These are phyloP conservation scores for Unio pictorum DNA, from an alignment of 2,888 invertebrate genomes.

Conservation along the genomic window DNA sequence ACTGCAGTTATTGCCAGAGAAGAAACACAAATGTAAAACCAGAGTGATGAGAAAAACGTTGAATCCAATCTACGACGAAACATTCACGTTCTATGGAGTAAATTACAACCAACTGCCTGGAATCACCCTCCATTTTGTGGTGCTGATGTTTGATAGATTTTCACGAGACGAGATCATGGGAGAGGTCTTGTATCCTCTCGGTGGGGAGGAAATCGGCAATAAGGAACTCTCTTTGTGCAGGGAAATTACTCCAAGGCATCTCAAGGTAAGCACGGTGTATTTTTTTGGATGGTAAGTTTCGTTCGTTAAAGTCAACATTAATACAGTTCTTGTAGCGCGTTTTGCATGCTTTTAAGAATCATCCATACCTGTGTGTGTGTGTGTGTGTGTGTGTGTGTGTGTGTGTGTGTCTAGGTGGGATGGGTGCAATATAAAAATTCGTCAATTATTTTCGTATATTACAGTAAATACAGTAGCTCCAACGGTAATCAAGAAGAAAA, in stretches of 20 bases:
- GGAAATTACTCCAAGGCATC: slow-evolving; percentile 92
- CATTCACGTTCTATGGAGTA: slow-evolving; percentile 96
- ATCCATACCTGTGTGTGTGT: too few species aligned
- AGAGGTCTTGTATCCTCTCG: slow-evolving; percentile 85
- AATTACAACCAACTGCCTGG: slow-evolving; percentile 83
- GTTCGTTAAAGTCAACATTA: neutral
- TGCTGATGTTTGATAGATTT: slow-evolving; percentile 88
- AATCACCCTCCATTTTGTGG: slow-evolving; percentile 83
- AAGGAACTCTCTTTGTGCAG: slow-evolving; percentile 75
- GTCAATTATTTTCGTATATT: too few species aligned
- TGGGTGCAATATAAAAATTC: too few species aligned
- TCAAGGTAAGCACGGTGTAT: slow-evolving; percentile 80
- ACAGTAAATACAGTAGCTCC: too few species aligned
- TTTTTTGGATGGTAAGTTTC: too few species aligned
- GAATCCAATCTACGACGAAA: slow-evolving; percentile 98
- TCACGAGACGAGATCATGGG: slow-evolving; percentile 99
- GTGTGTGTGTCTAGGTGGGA: too few species aligned
- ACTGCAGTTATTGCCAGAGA: slow-evolving; percentile 95
- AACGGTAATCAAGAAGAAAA: too few species aligned
- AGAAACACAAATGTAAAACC: slow-evolving; percentile 97
- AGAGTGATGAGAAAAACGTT: slow-evolving; percentile 95
- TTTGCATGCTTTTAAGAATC: too few species aligned
- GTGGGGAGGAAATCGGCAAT: slow-evolving; percentile 71
- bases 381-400: too few species aligned
- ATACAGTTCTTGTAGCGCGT: neutral